A percentile compares a stretch with the other conserved stretches of the same genome.
These are phyloP conservation scores for Phainopepla nitens DNA, from an alignment of 2,113 vertebrate species.

Conservation along the genomic window DNA sequence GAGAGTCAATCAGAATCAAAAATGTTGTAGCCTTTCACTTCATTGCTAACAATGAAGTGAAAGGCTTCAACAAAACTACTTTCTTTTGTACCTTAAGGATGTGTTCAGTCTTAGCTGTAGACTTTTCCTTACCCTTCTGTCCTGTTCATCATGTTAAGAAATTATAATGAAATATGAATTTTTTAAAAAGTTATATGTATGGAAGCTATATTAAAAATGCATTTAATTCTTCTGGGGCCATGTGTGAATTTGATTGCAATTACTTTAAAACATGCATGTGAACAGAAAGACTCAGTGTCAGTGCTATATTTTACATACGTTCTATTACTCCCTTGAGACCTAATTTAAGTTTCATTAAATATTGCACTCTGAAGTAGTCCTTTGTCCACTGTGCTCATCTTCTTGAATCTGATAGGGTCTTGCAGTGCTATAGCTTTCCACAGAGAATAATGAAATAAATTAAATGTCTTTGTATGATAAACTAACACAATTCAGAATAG, in stretches of 20 bases:
- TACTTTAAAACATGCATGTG: background rate
- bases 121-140: background rate
- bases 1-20: background rate
- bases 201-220: background rate
- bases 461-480: constrained; percentile 29
- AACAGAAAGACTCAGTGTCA: background rate
- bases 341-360: constrained; percentile 59
- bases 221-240: background rate
- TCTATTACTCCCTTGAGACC: constrained; percentile 40
- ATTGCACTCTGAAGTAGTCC: constrained; percentile 1
- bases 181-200: background rate
- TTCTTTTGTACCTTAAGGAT: background rate
- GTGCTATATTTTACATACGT: constrained; percentile 15
- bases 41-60: background rate
- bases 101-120: background rate
- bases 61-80: background rate
- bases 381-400: background rate
- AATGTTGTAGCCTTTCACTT: background rate
- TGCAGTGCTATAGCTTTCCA: background rate
- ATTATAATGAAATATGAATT: background rate
- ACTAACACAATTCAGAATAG: background rate
- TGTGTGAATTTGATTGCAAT: background rate
- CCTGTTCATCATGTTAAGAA: background rate
- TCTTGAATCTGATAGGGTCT: background rate
- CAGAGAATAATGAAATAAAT: constrained; percentile 34